Evolutionary conservation across 2,888 invertebrate species (phyloP).

Genomic region (Bruchidius siliquastri): DNA sequence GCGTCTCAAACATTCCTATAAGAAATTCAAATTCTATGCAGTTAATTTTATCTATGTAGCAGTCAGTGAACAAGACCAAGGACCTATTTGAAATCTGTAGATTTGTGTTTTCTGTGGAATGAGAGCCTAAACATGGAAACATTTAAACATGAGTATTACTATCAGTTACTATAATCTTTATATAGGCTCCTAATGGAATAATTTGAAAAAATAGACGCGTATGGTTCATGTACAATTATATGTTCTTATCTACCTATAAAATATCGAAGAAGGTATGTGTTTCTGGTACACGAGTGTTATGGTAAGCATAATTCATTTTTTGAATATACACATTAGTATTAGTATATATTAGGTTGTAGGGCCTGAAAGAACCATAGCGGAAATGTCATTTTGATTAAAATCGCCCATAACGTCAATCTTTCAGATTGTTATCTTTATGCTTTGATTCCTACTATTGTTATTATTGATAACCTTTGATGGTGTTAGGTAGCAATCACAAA

Average conservation of each 20-base stretch:
- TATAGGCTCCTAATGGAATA: neutral
- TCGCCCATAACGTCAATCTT: too few species aligned
- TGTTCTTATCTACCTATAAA: neutral
- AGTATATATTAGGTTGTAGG: neutral
- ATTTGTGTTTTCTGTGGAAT: neutral
- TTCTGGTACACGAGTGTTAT: neutral
- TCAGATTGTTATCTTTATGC: too few species aligned
- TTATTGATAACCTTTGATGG: too few species aligned
- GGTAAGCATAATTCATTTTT: neutral
- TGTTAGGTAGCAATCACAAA: too few species aligned
- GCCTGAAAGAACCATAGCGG: neutral
- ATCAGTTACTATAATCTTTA: neutral
- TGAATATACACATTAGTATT: neutral
- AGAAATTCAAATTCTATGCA: too few species aligned
- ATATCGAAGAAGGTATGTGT: neutral
- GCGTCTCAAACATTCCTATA: too few species aligned
- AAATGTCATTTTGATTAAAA: neutral
- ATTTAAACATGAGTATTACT: neutral
- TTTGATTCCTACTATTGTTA: too few species aligned
- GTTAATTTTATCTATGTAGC: too few species aligned
- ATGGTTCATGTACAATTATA: neutral
- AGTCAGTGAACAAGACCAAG: too few species aligned
- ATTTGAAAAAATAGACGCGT: neutral
- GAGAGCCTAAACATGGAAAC: neutral
- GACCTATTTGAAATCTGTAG: too few species aligned